Conservation (phyloP, 2,797 vertebrate species). For the Peromyscus nudipes region DNA sequence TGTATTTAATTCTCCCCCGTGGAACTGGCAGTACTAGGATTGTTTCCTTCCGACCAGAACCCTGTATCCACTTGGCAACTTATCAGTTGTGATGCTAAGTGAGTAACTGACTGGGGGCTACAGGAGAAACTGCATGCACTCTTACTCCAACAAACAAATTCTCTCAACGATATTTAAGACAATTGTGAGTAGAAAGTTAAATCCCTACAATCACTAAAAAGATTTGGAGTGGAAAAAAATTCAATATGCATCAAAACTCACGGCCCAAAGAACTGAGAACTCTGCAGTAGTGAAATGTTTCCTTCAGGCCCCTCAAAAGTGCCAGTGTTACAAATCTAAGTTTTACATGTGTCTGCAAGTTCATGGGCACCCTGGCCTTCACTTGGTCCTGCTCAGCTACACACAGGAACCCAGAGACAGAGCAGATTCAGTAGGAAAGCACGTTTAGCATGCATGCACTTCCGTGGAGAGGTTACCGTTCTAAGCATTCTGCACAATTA, state of each 20-base stretch:
- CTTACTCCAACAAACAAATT: not conserved
- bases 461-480: accelerated
- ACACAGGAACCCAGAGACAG: not conserved
- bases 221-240: not conserved
- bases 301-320: not conserved
- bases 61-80: not conserved
- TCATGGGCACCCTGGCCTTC: not conserved
- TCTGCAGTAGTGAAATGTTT: not conserved
- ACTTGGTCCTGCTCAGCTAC: not conserved
- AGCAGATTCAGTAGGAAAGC: too few relatives aligned
- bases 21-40: not conserved
- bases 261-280: not conserved
- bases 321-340: not conserved
- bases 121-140: not conserved
- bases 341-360: not conserved
- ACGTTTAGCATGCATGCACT: not conserved
- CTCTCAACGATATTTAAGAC: not conserved
- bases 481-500: not conserved
- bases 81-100: not conserved
- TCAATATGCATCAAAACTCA: not conserved
- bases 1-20: not conserved
- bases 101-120: not conserved
- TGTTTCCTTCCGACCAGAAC: not conserved
- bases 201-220: not conserved
- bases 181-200: not conserved